phyloP scores from a whole-genome alignment of 2,888 invertebrate genomes.

The Coleophora flavipennella region DNA sequence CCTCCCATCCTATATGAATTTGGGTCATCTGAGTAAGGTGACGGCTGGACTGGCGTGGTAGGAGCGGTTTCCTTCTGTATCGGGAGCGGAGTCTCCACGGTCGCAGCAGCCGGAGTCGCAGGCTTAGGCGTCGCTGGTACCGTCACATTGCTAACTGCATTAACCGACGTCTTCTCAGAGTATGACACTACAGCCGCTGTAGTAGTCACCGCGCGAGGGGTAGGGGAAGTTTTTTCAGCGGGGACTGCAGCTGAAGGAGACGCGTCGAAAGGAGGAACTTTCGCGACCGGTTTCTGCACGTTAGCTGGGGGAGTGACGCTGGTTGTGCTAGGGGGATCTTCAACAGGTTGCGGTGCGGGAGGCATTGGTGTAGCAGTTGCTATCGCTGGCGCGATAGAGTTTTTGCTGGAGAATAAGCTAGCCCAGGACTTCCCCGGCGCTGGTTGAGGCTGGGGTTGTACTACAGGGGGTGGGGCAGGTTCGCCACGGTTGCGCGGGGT shows the following conservation, averaged over 20 bases:
- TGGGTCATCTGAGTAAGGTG: slow-evolving; percentile 76
- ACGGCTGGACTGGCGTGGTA: slow-evolving; percentile 48
- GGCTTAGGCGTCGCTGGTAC: slow-evolving; percentile 17
- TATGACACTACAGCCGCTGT: slow-evolving; percentile 34
- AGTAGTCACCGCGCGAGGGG: slow-evolving; percentile 20
- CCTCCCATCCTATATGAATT: slow-evolving; percentile 80
- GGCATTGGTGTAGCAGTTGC: too few species aligned
- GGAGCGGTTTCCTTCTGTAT: slow-evolving; percentile 38
- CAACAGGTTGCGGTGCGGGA: slow-evolving; percentile 26
- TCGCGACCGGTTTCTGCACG: slow-evolving; percentile 72
- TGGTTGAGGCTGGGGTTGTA: slow-evolving; percentile 48
- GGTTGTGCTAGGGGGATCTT: slow-evolving; percentile 49
- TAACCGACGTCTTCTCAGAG: slow-evolving; percentile 43
- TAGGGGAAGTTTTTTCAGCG: slow-evolving; percentile 36
- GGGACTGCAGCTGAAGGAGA: slow-evolving; percentile 46
- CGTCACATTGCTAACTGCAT: slow-evolving; percentile 25
- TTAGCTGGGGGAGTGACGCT: slow-evolving; percentile 30
- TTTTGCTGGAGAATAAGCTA: slow-evolving; percentile 74
- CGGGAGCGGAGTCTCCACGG: slow-evolving; percentile 19
- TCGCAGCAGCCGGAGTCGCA: background rate
- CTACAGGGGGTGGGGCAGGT: slow-evolving; percentile 37
- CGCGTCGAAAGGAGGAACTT: slow-evolving; percentile 74
- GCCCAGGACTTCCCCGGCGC: slow-evolving; percentile 77
- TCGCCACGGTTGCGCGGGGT: slow-evolving; percentile 58
- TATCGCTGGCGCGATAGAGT: slow-evolving; percentile 46